These are phyloP conservation scores for Euclidia mi DNA, from an alignment of 2,888 invertebrate species.

Conservation along the genomic window DNA sequence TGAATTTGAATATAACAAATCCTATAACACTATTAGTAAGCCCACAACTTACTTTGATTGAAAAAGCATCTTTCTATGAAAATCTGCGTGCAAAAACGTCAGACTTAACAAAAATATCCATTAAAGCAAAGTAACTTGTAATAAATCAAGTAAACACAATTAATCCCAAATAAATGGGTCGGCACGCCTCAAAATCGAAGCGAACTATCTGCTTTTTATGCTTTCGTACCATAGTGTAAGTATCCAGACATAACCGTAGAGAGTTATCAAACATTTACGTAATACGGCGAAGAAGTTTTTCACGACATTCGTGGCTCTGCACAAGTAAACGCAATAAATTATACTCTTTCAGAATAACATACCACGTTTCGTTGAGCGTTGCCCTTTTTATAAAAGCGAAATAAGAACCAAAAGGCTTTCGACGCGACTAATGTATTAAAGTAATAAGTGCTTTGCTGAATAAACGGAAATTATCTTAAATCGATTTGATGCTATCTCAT, in stretches of 20 bases:
- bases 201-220: conserved; percentile 5
- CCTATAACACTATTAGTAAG: neutral
- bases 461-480: conserved; percentile 7
- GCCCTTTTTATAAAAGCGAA: conserved; percentile 62
- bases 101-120: conserved; percentile 12
- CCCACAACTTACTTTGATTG: conserved; percentile 1
- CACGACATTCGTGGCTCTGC: conserved; percentile 60
- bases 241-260: neutral
- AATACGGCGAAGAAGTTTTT: conserved; percentile 54
- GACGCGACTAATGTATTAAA: conserved; percentile 66
- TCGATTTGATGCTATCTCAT: neutral
- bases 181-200: conserved; percentile 9
- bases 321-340: conserved; percentile 73
- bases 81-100: neutral
- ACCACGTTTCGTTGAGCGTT: conserved; percentile 57
- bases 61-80: conserved; percentile 1
- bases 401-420: conserved; percentile 58
- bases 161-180: conserved; percentile 19
- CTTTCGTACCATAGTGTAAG: neutral
- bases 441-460: conserved; percentile 56
- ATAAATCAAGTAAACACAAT: conserved; percentile 21
- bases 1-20: too few relatives aligned
- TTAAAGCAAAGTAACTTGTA: conserved; percentile 15
- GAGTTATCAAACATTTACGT: conserved; percentile 44
- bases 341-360: conserved; percentile 71